Evolutionary conservation across 1,140 invertebrate species (phyloP), one percentile per base, ranked within the genome.

Genomic region (Bursaphelenchus mucronatus): DNA sequence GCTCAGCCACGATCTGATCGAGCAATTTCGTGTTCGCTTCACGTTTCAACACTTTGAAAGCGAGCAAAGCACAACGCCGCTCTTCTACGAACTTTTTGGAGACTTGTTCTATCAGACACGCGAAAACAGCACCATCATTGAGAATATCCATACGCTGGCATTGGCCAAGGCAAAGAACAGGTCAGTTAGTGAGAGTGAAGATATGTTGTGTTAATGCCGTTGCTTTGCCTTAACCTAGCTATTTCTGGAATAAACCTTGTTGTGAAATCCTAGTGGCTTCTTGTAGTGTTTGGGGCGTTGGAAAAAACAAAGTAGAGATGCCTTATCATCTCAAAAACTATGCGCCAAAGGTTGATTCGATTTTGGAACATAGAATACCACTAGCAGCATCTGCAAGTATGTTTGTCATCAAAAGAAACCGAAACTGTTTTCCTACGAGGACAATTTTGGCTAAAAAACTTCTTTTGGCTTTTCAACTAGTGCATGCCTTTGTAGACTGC

Each of bases 11-110:
- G 75, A 79, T 50, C 51, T 77, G 51, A 55, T 69, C 8, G 75
- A 77, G 61, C 69, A 77, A 39, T 70, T 78, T 15, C 68, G 73
- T 19, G 67, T 75, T 56, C 64, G 64, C 19, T 69, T 68, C 52
- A 78, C 72, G 3, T 76, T 79, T 47, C 58, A 67, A 2, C 41
- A 57, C 15, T 67, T 65, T 15, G n/a, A 43, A 40, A 58, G 52
- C 9, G 30, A 30, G 5, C 30, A 30, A 5, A 50, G 57, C 39
- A 58, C 56, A 15, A 68, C 68, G 19, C 68, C 67, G 9, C 19
- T 77, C 19, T 71, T 77, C 73, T 78, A 66, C 61, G 65, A 77
- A 63, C 66, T 77, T 9, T 77, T 70, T 52, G 75, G 75, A 46
- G 75, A 77, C 56, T 75, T 77, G 44, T 77, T 77, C 52, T 61